Percentiles rank a stretch among this genome's conserved stretches.
Conservation (phyloP, 2,888 invertebrate genomes). For the Cacoxenus indagator region DNA sequence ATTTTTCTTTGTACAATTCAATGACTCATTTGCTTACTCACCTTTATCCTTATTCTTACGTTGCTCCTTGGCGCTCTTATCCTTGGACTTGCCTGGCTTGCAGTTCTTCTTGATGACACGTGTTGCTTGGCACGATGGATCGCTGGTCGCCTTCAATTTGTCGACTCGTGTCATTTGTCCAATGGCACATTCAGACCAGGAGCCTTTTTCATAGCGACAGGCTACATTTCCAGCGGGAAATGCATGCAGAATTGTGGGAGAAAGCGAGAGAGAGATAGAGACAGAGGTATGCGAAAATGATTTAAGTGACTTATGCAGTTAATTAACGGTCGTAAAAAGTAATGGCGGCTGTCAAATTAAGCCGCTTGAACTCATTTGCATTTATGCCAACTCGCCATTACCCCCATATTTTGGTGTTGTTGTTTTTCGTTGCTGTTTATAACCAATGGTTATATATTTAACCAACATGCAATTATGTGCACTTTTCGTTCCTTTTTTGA, state of each 20-base stretch:
- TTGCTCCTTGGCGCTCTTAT: slow-evolving; percentile 70
- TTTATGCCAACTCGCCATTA: background rate
- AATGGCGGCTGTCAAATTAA: background rate
- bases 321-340: background rate
- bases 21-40: slow-evolving; percentile 73
- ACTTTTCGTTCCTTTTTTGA: background rate
- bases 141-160: slow-evolving; percentile 85
- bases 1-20: slow-evolving; percentile 11
- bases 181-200: slow-evolving; percentile 87
- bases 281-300: background rate
- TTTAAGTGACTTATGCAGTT: background rate
- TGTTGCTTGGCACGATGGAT: slow-evolving; percentile 85
- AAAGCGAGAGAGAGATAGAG: background rate
- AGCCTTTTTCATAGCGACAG: slow-evolving; percentile 90
- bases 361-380: too few species aligned
- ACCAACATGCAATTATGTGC: background rate
- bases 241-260: too few species aligned
- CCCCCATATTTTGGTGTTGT: too few species aligned
- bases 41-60: slow-evolving; percentile 73
- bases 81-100: slow-evolving; percentile 79
- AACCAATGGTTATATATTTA: too few species aligned
- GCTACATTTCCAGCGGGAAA: slow-evolving; percentile 70
- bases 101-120: slow-evolving; percentile 89
- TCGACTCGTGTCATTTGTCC: slow-evolving; percentile 88
- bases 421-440: too few species aligned